These are phyloP conservation scores for Octonoba sinensis DNA, from an alignment of 2,888 invertebrate genomes.

Conservation along the genomic window DNA sequence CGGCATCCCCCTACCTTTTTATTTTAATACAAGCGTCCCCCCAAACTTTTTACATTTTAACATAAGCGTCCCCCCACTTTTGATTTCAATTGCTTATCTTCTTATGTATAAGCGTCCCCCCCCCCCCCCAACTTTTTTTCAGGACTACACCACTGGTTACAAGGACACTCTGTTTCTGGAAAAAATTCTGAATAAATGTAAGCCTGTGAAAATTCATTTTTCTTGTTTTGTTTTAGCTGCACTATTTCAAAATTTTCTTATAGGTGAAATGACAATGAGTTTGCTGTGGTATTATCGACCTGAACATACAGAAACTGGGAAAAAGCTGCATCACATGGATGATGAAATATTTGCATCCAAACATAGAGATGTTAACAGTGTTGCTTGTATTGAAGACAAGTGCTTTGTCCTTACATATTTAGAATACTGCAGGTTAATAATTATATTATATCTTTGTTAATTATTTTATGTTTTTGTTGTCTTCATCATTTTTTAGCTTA, in stretches of 20 bases:
- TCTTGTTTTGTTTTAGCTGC: background rate
- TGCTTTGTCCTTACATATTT: constrained; percentile 96
- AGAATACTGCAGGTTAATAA: constrained; percentile 90
- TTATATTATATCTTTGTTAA: background rate
- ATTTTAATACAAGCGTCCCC: too few relatives aligned
- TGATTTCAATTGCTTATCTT: too few relatives aligned
- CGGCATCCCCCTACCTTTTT: too few relatives aligned
- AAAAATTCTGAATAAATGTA: background rate
- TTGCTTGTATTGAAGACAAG: constrained; percentile 97
- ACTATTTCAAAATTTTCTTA: background rate
- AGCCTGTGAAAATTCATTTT: background rate
- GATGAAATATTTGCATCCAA: constrained; percentile 96
- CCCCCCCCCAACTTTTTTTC: too few relatives aligned
- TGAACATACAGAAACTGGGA: constrained; percentile 93
- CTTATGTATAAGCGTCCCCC: too few relatives aligned
- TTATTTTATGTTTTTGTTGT: background rate
- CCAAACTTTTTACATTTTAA: too few relatives aligned
- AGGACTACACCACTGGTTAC: too few relatives aligned
- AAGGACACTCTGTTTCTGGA: too few relatives aligned
- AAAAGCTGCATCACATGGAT: constrained; percentile 82
- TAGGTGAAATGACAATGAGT: constrained; percentile 98
- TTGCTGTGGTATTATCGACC: constrained; percentile 97
- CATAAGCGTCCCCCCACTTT: too few relatives aligned
- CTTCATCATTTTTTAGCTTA: too few relatives aligned
- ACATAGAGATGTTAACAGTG: constrained; percentile 94